Evolutionary conservation across 2,888 invertebrate genomes (phyloP).

Genomic region (Tetragonisca angustula): DNA sequence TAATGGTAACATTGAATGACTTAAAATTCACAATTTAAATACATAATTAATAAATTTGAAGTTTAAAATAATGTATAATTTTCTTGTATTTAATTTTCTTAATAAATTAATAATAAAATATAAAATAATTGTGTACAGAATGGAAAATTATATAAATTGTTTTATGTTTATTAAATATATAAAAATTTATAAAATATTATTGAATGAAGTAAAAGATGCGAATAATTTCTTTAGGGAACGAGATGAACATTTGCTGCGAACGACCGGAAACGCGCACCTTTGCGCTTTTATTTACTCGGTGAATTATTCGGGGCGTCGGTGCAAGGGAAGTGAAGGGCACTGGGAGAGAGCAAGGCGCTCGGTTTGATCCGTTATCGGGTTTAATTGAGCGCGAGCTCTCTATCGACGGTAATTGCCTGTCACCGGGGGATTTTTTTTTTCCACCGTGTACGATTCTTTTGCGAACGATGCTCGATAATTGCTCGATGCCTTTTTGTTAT

Average conservation of each 20-base stretch:
- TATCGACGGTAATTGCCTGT: not conserved
- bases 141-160: no score
- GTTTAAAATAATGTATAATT: no score
- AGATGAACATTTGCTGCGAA: conserved; percentile 19
- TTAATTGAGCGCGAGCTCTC: not conserved
- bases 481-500: not conserved
- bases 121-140: not conserved
- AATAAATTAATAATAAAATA: no score
- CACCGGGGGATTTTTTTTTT: not conserved
- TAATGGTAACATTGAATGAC: no score
- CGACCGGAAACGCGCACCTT: conserved; percentile 5
- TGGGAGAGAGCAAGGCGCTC: not conserved
- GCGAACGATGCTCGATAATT: not conserved
- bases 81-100: no score
- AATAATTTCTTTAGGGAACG: no score
- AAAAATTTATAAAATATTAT: no score
- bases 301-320: conserved; percentile 29
- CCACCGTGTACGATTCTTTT: not conserved
- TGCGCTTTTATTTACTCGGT: conserved; percentile 11
- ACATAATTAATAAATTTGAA: no score
- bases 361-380: not conserved
- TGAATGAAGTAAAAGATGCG: no score
- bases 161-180: no score
- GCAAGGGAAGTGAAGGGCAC: conserved; percentile 16
- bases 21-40: no score